Evolutionary conservation across 2,113 vertebrate genomes (phyloP).

Genomic region (Pica pica): DNA sequence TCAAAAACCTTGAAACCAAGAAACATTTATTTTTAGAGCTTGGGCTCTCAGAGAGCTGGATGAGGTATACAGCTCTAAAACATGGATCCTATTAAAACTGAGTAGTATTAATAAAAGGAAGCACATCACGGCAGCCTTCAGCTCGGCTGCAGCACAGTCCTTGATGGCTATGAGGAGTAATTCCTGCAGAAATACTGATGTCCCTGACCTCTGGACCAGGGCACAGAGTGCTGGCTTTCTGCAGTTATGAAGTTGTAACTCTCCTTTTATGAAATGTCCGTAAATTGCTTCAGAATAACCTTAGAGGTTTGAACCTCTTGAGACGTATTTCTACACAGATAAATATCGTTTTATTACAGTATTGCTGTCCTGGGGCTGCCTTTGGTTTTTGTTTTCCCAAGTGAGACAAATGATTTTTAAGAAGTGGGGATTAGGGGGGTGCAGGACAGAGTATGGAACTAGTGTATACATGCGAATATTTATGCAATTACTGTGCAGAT

Average conservation of each 20-base stretch:
- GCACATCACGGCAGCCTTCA: not conserved
- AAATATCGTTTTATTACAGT: rapidly evolving
- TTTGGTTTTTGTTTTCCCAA: not conserved
- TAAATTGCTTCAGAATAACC: not conserved
- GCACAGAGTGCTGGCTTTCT: rapidly evolving
- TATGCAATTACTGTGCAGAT: rapidly evolving
- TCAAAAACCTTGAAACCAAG: not conserved
- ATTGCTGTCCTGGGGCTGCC: rapidly evolving
- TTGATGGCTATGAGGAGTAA: rapidly evolving
- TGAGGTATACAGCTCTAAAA: not conserved
- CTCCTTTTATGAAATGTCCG: rapidly evolving
- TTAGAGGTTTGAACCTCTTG: not conserved
- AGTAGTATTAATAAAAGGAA: not conserved
- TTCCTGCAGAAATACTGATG: rapidly evolving
- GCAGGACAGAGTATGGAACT: rapidly evolving
- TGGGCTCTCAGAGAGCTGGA: not conserved
- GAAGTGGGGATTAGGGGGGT: not conserved
- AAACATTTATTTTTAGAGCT: not conserved
- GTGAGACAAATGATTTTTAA: no score
- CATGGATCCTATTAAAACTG: rapidly evolving
- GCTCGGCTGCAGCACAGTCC: not conserved
- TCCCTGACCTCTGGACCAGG: not conserved
- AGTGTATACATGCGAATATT: rapidly evolving
- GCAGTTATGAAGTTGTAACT: rapidly evolving
- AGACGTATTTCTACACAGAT: not conserved